Evolutionary conservation across 1,140 invertebrate species (phyloP).

Genomic region (Rhopalosiphum maidis): DNA sequence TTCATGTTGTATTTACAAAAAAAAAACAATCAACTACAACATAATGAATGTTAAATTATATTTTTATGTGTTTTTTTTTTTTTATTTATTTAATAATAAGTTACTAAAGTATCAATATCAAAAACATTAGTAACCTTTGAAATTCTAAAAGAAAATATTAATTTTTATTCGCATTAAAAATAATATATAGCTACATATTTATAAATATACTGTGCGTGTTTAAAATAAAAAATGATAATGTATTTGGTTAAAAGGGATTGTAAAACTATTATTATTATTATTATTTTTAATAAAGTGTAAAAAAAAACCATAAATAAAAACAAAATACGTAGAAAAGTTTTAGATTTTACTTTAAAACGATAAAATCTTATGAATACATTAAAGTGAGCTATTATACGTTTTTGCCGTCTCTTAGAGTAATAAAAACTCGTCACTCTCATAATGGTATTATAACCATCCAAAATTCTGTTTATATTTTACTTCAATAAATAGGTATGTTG

Average conservation of each 20-base stretch:
- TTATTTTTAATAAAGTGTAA: conserved; percentile 34
- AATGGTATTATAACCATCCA: neutral
- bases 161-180: neutral
- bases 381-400: conserved; percentile 25
- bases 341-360: conserved; percentile 29
- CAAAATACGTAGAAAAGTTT: conserved; percentile 6
- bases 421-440: neutral
- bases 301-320: conserved; percentile 41
- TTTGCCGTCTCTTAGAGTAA: neutral
- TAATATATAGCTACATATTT: neutral
- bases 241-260: conserved; percentile 25
- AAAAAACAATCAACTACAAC: neutral
- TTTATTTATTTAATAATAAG: neutral
- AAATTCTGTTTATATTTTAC: neutral
- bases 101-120: neutral
- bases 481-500: neutral
- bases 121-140: neutral
- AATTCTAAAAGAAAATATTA: neutral
- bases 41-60: neutral
- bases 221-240: conserved; percentile 11
- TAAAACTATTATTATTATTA: neutral
- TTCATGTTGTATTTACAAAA: neutral
- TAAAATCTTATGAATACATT: conserved; percentile 48
- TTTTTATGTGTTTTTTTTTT: neutral
- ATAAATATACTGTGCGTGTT: neutral